Evolutionary conservation across 2,113 vertebrate species (phyloP).

Genomic region (Ammodytes marinus): DNA sequence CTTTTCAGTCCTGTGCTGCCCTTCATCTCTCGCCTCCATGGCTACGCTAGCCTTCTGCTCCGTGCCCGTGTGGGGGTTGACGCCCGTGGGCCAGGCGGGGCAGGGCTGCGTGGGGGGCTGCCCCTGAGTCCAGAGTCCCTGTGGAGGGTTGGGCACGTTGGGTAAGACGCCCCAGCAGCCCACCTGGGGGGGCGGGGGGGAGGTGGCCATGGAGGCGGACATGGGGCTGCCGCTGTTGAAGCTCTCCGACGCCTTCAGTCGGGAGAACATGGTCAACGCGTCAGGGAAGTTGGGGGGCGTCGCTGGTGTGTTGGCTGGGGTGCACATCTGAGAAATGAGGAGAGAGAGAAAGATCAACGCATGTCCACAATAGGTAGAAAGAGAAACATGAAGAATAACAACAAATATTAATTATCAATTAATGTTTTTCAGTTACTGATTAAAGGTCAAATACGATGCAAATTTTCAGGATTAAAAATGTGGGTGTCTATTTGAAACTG

Average conservation of each 20-base stretch:
- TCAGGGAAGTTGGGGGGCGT: conserved; percentile 98
- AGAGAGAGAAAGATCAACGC: neutral
- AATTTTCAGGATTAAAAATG: too few species aligned
- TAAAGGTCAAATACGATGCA: too few species aligned
- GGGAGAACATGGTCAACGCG: conserved; percentile 96
- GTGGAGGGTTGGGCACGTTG: conserved; percentile 82
- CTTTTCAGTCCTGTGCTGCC: conserved; percentile 60
- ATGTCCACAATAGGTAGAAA: neutral
- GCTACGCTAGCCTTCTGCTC: conserved; percentile 94
- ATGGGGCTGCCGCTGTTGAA: conserved; percentile 89
- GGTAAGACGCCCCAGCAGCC: conserved; percentile 86
- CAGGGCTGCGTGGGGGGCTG: conserved; percentile 84
- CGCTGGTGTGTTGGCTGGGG: conserved; percentile 97
- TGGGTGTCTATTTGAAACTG: too few species aligned
- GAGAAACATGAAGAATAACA: neutral
- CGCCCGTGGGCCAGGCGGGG: conserved; percentile 89
- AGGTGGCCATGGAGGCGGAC: conserved; percentile 90
- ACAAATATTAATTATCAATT: too few species aligned
- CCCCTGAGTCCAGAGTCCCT: conserved; percentile 92
- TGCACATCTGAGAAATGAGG: conserved; percentile 91
- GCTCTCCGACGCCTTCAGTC: conserved; percentile 95
- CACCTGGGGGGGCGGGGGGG: conserved; percentile 89
- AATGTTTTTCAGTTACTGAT: too few species aligned
- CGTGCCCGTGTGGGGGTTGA: conserved; percentile 81
- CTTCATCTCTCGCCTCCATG: conserved; percentile 99